A percentile compares a stretch with the other conserved stretches of the same genome.
phyloP scores from a whole-genome alignment of 2,888 invertebrate species.

The Pterostichus niger region DNA sequence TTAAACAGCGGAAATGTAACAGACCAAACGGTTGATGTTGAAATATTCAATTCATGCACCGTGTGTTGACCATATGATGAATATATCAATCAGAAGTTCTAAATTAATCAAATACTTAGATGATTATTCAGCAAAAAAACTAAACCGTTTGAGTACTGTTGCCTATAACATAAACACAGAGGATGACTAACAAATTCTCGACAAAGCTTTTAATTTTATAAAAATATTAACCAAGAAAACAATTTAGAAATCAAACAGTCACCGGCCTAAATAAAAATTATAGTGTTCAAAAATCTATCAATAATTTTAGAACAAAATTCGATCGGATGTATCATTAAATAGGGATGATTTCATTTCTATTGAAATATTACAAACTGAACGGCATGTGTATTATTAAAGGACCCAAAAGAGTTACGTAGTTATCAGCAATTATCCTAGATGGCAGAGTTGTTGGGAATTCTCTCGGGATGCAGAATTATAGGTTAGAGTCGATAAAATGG shows the following conservation, averaged over 20 bases:
- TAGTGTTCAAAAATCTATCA: slow-evolving; percentile 25
- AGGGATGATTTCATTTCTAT: slow-evolving; percentile 1
- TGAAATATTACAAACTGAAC: slow-evolving; percentile 31
- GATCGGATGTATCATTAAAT: background rate
- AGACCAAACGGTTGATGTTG: background rate
- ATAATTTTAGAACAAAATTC: slow-evolving; percentile 3
- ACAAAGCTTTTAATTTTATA: slow-evolving; percentile 29
- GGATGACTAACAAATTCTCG: background rate
- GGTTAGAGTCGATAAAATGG: slow-evolving; percentile 48
- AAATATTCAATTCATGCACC: slow-evolving; percentile 40
- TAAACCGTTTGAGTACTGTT: background rate
- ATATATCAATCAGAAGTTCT: slow-evolving; percentile 14
- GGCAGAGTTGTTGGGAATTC: slow-evolving; percentile 19
- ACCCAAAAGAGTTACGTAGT: slow-evolving; percentile 40
- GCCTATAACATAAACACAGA: background rate
- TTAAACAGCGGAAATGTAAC: slow-evolving; percentile 35
- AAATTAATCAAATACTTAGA: background rate
- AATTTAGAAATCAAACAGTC: slow-evolving; percentile 29
- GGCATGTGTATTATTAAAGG: slow-evolving; percentile 9
- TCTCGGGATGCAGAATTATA: slow-evolving; percentile 25
- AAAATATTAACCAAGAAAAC: slow-evolving; percentile 13
- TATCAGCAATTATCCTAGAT: slow-evolving; percentile 53
- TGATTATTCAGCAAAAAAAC: slow-evolving; percentile 35
- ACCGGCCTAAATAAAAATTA: slow-evolving; percentile 3
- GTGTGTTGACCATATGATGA: background rate